Conservation (phyloP, 37 sponge, comb jelly and placozoan species). For the Hormiphora californensis region DNA sequence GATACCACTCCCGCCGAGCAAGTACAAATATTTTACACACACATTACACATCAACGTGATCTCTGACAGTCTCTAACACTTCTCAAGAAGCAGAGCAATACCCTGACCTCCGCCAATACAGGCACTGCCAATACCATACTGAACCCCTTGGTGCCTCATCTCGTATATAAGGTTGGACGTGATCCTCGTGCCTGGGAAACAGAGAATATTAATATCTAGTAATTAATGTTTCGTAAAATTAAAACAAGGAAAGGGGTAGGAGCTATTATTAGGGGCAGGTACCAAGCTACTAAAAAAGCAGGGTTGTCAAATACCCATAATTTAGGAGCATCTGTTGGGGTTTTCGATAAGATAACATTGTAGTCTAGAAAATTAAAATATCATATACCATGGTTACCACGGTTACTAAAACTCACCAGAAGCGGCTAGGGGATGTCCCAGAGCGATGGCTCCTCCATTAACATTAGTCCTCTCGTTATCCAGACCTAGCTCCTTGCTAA, state of each 20-base stretch:
- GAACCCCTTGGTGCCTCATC: conserved; percentile 62
- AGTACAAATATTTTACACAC: no score
- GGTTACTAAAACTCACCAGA: neutral
- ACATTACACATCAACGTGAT: no score
- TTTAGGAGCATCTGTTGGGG: no score
- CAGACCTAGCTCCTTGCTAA: conserved; percentile 81
- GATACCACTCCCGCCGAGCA: no score
- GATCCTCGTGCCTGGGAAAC: conserved; percentile 85
- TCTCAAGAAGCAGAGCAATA: conserved; percentile 87
- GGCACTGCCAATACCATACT: conserved; percentile 85
- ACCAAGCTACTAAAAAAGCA: no score
- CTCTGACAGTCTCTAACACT: no score
- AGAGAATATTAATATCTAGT: neutral
- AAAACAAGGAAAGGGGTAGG: no score
- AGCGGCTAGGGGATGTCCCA: conserved; percentile 86
- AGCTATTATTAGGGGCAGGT: no score
- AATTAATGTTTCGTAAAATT: neutral
- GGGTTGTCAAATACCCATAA: no score
- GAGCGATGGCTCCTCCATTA: conserved; percentile 95
- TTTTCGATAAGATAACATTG: no score
- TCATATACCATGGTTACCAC: no score
- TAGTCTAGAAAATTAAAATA: no score
- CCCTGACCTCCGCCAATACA: conserved; percentile 99
- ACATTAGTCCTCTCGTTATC: conserved; percentile 75
- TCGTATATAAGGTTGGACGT: conserved; percentile 84